These are phyloP conservation scores for Hemiprocne comata DNA, from an alignment of 2,113 vertebrate genomes.

Conservation along the genomic window DNA sequence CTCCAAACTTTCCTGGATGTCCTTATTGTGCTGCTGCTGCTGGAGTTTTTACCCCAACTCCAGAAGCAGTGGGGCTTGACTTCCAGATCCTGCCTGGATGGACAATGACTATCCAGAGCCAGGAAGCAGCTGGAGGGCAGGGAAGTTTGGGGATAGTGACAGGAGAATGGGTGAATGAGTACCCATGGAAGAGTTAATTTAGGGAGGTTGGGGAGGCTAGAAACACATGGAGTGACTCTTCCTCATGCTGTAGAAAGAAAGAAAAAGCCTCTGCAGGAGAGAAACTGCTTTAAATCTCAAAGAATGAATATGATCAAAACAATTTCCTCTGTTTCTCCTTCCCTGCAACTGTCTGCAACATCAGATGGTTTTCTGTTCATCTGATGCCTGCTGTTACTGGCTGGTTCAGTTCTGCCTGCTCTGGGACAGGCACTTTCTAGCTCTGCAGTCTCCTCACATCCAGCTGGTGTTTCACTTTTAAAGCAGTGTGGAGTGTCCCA, in stretches of 20 bases:
- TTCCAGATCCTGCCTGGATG: not conserved
- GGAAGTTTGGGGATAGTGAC: not conserved
- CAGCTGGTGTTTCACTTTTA: not conserved
- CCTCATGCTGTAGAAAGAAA: not conserved
- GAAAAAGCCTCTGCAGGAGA: not conserved
- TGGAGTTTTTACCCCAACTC: not conserved
- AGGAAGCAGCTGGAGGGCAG: not conserved
- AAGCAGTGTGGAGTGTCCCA: not conserved
- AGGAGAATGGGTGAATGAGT: not conserved
- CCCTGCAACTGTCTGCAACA: not conserved
- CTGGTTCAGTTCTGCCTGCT: not conserved
- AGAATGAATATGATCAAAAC: slow-evolving; percentile 30
- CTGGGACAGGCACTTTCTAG: not conserved
- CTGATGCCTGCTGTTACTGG: not conserved
- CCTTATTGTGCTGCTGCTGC: not conserved
- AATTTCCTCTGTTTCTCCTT: not conserved
- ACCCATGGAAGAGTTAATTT: not conserved
- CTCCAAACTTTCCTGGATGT: not conserved
- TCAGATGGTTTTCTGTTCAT: not conserved
- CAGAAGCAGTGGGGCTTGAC: not conserved
- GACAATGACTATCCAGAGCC: not conserved
- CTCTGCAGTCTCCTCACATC: not conserved
- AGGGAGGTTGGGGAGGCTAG: not conserved
- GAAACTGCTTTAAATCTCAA: slow-evolving; percentile 3
- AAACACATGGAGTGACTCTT: not conserved